Evolutionary conservation across 1,140 invertebrate genomes (phyloP).

Genomic region (Pygmarrhopalites habei): DNA sequence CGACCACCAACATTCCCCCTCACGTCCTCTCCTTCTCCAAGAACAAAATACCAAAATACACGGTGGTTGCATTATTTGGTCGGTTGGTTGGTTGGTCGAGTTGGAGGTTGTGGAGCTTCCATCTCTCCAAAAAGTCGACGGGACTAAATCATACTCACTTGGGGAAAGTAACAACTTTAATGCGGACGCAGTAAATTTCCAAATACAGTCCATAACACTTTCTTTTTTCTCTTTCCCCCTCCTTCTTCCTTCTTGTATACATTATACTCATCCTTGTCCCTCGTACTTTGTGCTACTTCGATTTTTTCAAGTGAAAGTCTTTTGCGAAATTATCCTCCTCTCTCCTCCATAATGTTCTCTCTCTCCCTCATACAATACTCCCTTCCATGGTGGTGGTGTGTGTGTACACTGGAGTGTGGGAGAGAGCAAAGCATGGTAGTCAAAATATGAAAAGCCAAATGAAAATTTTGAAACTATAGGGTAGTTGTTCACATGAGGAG

Average conservation of each 20-base stretch:
- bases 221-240: not conserved
- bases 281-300: not conserved
- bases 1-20: too few species aligned
- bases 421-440: too few species aligned
- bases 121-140: not conserved
- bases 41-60: too few species aligned
- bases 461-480: too few species aligned
- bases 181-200: not conserved
- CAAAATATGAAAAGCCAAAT: too few species aligned
- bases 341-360: too few species aligned
- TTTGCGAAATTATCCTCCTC: not conserved
- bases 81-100: not conserved
- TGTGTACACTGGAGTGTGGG: too few species aligned
- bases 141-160: slow-evolving; percentile 2
- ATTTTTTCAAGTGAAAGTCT: not conserved
- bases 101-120: not conserved
- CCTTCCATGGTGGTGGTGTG: too few species aligned
- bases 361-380: too few species aligned
- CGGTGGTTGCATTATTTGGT: not conserved
- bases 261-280: not conserved
- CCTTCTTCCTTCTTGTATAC: not conserved
- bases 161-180: slow-evolving; percentile 4
- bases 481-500: too few species aligned
- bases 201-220: not conserved
- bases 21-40: too few species aligned